These are phyloP conservation scores for Cosmia pyralina DNA, from an alignment of 2,888 invertebrate species.

Conservation along the genomic window DNA sequence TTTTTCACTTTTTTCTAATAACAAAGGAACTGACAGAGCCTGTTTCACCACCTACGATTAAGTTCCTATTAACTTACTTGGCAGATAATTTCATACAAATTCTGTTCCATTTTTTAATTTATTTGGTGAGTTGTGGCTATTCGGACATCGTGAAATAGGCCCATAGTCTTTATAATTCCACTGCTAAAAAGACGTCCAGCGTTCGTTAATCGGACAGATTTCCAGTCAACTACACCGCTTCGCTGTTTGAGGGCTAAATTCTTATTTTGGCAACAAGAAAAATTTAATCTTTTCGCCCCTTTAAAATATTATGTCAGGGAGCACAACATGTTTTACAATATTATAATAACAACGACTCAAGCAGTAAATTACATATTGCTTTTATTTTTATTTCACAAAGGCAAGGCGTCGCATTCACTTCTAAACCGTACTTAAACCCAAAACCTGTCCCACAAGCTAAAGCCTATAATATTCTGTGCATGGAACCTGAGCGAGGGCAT, in stretches of 20 bases:
- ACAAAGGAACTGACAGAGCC: background rate
- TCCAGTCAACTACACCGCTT: background rate
- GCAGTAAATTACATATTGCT: background rate
- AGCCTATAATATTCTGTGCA: conserved; percentile 66
- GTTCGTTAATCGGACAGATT: too few relatives aligned
- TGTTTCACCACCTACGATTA: too few relatives aligned
- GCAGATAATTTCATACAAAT: too few relatives aligned
- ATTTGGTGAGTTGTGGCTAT: too few relatives aligned
- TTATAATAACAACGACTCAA: background rate
- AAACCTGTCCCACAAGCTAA: conserved; percentile 59
- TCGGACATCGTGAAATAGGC: too few relatives aligned
- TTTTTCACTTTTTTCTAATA: too few relatives aligned
- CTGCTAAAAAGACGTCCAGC: background rate
- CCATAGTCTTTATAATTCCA: background rate
- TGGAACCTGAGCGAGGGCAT: conserved; percentile 72
- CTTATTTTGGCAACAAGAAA: background rate
- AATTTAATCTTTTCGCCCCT: too few relatives aligned
- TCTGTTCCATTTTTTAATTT: too few relatives aligned
- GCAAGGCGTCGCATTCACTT: background rate
- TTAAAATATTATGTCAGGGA: too few relatives aligned
- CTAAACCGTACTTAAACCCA: conserved; percentile 21
- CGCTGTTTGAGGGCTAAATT: background rate
- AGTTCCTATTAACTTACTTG: too few relatives aligned
- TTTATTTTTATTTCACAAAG: background rate
- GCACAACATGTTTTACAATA: background rate